Base-by-base conservation (phyloP, 1,140 invertebrate genomes). In the Sycophaga agraensis region DNA sequence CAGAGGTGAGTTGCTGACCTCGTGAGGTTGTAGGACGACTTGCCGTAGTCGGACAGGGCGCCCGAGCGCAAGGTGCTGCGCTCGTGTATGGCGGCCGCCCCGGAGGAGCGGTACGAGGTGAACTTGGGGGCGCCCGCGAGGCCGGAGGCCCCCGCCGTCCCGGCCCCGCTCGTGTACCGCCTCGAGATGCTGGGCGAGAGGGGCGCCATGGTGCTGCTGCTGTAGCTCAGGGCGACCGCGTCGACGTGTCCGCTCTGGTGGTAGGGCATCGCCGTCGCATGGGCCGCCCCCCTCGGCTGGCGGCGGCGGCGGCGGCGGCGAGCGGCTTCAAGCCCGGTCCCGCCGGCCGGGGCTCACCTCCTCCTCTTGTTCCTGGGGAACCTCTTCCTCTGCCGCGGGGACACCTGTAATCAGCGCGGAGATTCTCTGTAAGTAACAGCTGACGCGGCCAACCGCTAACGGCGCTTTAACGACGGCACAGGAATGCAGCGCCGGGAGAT, bases 181-280 rank as follows among this genome's bases (percentile, higher is more conserved):
- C 74, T 68, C 8, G 63, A 42, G 6, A 68, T 58, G 55, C 62
- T 75, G 5, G 78, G 77, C 48, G 76, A 79, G 28, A 79, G 66
- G 17, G 78, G 71, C 42, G 74, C 70, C 74, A 80, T 80, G 59
- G 75, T 66, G 51, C 66, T 79, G 43, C 70, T 71, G 43, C 70
- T 78, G 63, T 75, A 79, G 21, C 73, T 75, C 14, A 78, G 70
- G 62, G 78, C 75, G 59, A 80, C 76, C 64, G 76, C 72, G 60
- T 75, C 78, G 59, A 75, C 65, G 66, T 76, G 73, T 53, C 70
- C 74, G 22, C 76, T 71, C 59, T 73, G 70, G 69, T 80, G 72
- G 63, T 71, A 78, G 67, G 77, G 71, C 78, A 80, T 80, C 69
- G 70, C 42, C 43, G 6, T 11, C 14, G 42, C 19, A 7, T 28